Evolutionary conservation across 2,888 invertebrate species (phyloP), one percentile per base, ranked within the genome.

Genomic region (Parnassius mnemosyne): DNA sequence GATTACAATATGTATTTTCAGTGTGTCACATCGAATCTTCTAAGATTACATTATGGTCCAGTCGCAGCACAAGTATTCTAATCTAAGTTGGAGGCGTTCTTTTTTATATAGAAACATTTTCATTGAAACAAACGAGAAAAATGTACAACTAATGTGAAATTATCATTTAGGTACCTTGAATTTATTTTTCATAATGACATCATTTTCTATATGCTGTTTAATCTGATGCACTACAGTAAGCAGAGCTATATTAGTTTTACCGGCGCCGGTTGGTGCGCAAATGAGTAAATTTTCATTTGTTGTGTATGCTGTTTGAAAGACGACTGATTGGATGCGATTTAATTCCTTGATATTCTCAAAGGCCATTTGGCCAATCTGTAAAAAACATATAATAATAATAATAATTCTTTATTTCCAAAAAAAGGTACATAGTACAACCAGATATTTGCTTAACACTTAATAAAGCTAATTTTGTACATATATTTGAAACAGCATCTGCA

Each of bases 181-280:
- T 74, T 97, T 95, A 85, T 98, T 96, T 76, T 96, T 96, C 86
- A 95, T 94, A 60, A 99, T 95, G 3, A 96, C 93, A 61, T 96
- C 95, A 70, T 95, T 93, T 70, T 95, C 94, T 57, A 97, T 94
- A 79, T 98, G 95, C 66, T 96, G 95, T 68, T 96, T 95, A 53
- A 99, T 94, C 70, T 97, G 97, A 82, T 98, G 97, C 0, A 98
- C 94, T 25, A 99, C 96, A 1, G 98, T 93, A 53, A 99, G 86
- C 91, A 99, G 93, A 0, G 99, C 99, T 61, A 99, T 97, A 81
- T 99, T 99, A 0, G 99, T 99, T 89, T 99, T 99, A 42, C 99
- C 99, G 0, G 99, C 99, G 5, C 99, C 99, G 0, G 99, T 99
- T 0, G 99, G 99, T 0, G 99, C 99, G 85, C 99, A 99, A 62